Evolutionary conservation across 2,113 vertebrate species (phyloP).

Genomic region (Tamias sibiricus): DNA sequence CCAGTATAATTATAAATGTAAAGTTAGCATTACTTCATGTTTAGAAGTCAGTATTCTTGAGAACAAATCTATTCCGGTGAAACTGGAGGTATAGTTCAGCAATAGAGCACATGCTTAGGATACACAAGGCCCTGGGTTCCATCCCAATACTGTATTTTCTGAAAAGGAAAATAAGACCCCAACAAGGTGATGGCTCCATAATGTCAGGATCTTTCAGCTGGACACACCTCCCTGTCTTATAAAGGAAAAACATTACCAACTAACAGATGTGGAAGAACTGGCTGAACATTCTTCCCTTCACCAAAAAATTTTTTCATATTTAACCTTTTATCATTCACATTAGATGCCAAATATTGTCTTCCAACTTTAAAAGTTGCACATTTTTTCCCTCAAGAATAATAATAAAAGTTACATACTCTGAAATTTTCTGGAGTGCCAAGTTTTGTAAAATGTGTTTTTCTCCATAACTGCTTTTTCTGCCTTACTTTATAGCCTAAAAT

Average conservation of each 20-base stretch:
- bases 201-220: background rate
- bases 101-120: background rate
- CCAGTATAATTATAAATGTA: background rate
- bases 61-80: background rate
- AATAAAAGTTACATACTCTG: background rate
- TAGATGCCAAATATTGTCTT: background rate
- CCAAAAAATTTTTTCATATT: background rate
- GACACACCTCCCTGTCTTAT: background rate
- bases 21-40: background rate
- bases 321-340: background rate
- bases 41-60: background rate
- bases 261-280: background rate
- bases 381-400: background rate
- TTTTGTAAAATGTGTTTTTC: background rate
- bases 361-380: background rate
- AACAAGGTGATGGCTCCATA: background rate
- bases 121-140: background rate
- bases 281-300: too few species aligned
- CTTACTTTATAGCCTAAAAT: background rate
- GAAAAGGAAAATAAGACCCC: background rate
- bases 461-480: background rate
- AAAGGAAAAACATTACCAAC: background rate
- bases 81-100: background rate
- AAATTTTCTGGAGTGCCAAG: background rate
- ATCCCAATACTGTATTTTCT: background rate